Evolutionary conservation across 1,140 invertebrate species (phyloP).

Genomic region (Pemphigus obesinymphae): DNA sequence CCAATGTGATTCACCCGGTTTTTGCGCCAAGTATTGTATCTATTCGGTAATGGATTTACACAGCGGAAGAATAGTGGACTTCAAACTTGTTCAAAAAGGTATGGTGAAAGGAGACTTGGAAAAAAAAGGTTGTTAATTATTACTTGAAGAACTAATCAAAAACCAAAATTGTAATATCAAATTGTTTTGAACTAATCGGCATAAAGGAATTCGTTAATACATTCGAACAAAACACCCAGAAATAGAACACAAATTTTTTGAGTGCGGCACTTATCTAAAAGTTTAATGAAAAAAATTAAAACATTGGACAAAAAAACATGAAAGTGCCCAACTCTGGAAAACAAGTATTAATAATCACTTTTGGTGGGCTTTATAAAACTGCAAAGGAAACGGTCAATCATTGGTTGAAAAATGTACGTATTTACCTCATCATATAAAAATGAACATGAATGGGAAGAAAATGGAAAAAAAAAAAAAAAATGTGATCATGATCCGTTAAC

Average conservation of each 20-base stretch:
- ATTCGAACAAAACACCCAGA: neutral
- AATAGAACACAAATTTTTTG: slow-evolving; percentile 19
- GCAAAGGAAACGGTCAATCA: neutral
- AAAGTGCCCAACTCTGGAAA: neutral
- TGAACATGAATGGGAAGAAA: slow-evolving; percentile 30
- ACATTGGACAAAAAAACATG: neutral
- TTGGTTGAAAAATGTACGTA: slow-evolving; percentile 2
- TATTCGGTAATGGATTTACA: neutral
- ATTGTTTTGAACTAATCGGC: neutral
- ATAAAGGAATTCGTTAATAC: neutral
- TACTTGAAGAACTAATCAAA: neutral
- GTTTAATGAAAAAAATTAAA: slow-evolving; percentile 33
- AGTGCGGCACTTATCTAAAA: slow-evolving; percentile 23
- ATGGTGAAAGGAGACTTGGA: neutral
- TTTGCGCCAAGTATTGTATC: too few relatives aligned
- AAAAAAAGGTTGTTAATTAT: neutral
- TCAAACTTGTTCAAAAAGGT: slow-evolving; percentile 13
- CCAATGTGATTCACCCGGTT: too few relatives aligned
- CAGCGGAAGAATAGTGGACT: neutral
- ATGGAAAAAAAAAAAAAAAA: too few relatives aligned
- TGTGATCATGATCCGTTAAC: too few relatives aligned
- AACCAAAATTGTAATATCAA: neutral
- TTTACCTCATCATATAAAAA: neutral
- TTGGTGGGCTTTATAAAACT: neutral
- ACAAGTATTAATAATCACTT: slow-evolving; percentile 25